Conservation (phyloP, 2,888 invertebrate genomes). For the Magallana nippona region DNA sequence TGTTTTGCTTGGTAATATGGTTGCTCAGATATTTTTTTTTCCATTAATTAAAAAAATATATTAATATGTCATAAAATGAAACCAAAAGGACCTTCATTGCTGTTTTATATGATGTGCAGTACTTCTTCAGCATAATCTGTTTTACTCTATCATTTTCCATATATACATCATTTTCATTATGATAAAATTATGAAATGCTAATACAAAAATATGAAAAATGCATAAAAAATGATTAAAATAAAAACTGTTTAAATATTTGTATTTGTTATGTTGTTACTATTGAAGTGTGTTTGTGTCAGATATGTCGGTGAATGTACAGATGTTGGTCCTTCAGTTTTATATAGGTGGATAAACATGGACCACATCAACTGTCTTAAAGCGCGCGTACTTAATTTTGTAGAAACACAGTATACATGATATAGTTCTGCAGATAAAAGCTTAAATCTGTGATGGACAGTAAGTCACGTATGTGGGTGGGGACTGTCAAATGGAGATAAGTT, state of each 20-base stretch:
- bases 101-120: neutral
- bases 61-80: neutral
- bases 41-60: neutral
- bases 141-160: neutral
- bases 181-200: constrained; percentile 12
- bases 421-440: too few relatives aligned
- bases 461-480: too few relatives aligned
- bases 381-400: too few relatives aligned
- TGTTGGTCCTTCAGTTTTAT: too few relatives aligned
- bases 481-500: too few relatives aligned
- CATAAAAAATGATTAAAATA: constrained; percentile 25
- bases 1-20: neutral
- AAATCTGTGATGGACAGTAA: too few relatives aligned
- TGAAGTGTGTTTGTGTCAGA: too few relatives aligned
- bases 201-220: constrained; percentile 26
- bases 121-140: neutral
- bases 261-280: neutral
- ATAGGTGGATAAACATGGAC: too few relatives aligned
- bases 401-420: too few relatives aligned
- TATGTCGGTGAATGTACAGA: too few relatives aligned
- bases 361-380: too few relatives aligned
- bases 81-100: neutral
- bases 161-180: constrained; percentile 1
- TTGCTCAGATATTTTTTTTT: neutral
- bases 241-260: constrained; percentile 15